Conservation (phyloP, 2,113 vertebrate genomes). For the Gallinago jamesoni region DNA sequence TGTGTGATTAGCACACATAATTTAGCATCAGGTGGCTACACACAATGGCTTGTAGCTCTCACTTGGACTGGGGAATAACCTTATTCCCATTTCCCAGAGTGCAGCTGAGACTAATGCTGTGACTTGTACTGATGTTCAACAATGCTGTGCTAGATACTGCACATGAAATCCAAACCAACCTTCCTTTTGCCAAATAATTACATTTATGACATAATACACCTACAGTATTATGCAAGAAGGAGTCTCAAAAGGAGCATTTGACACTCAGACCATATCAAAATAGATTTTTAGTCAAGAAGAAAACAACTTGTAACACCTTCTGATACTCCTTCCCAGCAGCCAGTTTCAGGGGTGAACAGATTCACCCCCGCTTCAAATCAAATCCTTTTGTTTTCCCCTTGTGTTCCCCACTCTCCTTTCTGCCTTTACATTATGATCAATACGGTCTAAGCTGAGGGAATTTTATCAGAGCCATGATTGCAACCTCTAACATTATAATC, state of each 20-base stretch:
- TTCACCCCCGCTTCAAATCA: constrained; percentile 4
- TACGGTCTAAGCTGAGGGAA: constrained; percentile 52
- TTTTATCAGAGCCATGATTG: constrained; percentile 64
- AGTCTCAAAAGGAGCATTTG: background rate
- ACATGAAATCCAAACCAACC: background rate
- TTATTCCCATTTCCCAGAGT: background rate
- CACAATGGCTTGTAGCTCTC: background rate
- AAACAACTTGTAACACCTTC: background rate
- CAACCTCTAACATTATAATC: constrained; percentile 73
- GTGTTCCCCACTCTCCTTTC: background rate
- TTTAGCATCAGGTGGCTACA: background rate
- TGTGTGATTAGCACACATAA: background rate
- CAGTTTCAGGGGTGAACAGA: background rate
- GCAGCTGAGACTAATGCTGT: background rate
- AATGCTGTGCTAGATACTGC: background rate
- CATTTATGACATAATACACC: background rate
- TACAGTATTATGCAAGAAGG: background rate
- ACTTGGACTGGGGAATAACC: background rate
- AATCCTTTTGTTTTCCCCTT: constrained; percentile 27
- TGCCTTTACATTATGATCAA: constrained; percentile 62
- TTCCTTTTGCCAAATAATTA: background rate
- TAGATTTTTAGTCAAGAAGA: background rate
- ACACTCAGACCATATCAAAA: background rate
- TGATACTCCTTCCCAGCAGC: background rate
- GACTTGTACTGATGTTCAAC: background rate